Percentiles rank a stretch among this genome's conserved stretches.
These are phyloP conservation scores for Belgica antarctica DNA, from an alignment of 2,888 invertebrate species.

Conservation along the genomic window DNA sequence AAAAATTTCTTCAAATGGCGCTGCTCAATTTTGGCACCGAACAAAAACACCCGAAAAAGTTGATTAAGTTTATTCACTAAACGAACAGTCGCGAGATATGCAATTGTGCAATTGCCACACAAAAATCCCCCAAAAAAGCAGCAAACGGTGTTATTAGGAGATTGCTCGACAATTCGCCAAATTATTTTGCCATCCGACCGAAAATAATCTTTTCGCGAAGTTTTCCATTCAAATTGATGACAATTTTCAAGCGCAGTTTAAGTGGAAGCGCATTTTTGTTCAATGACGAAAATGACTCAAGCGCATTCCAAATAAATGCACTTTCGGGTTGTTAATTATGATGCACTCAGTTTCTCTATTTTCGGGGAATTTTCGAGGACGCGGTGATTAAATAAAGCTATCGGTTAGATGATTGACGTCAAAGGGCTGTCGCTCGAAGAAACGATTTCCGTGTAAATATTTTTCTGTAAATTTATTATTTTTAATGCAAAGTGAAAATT, in stretches of 20 bases:
- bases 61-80: not conserved
- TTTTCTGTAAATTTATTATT: not conserved
- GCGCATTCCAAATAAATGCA: not conserved
- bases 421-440: not conserved
- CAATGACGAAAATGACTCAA: not conserved
- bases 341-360: constrained; percentile 8
- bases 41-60: not conserved
- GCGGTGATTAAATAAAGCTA: not conserved
- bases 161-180: not conserved
- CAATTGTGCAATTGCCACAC: constrained; percentile 20
- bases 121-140: not conserved
- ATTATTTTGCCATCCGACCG: not conserved
- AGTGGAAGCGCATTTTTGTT: no score
- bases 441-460: constrained; percentile 16
- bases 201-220: not conserved
- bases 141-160: not conserved
- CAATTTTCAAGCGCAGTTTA: constrained; percentile 26
- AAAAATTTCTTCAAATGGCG: constrained; percentile 10
- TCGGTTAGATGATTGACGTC: constrained; percentile 8
- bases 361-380: not conserved
- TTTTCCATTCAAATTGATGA: constrained; percentile 28
- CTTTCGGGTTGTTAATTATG: not conserved
- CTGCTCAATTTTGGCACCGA: not conserved
- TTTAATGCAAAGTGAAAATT: not conserved
- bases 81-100: not conserved